Conservation (phyloP, 2,888 invertebrate genomes). For the Harpalus rubripes region DNA sequence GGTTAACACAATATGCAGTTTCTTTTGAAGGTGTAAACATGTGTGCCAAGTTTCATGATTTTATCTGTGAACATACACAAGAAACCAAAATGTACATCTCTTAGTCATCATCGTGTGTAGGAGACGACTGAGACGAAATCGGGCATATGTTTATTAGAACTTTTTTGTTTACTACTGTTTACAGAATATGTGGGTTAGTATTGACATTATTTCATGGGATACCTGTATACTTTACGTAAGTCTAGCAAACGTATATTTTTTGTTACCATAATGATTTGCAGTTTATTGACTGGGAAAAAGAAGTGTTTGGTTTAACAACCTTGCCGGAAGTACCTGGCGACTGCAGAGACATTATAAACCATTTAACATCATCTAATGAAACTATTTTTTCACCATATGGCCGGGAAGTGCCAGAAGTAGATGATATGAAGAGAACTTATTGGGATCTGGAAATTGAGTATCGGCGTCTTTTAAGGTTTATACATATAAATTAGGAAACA, state of each 20-base stretch:
- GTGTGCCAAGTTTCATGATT: no score
- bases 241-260: background rate
- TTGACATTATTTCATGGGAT: no score
- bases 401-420: background rate
- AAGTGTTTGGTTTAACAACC: background rate
- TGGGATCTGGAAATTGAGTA: slow-evolving; percentile 34
- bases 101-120: no score
- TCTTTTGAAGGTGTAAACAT: no score
- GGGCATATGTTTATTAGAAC: no score
- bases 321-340: slow-evolving; percentile 40
- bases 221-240: background rate
- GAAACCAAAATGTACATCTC: no score
- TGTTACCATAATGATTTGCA: slow-evolving; percentile 1
- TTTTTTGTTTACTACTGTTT: no score
- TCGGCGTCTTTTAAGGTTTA: slow-evolving; percentile 41
- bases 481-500: background rate
- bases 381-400: slow-evolving; percentile 12
- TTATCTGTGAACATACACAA: no score
- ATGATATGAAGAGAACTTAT: background rate
- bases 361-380: background rate
- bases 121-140: no score
- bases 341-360: slow-evolving; percentile 12
- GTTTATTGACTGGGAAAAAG: slow-evolving; percentile 24
- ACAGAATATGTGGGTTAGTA: no score
- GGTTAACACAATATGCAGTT: no score